Conservation (phyloP, 2,797 vertebrate genomes). For the Oryzias sinensis region DNA sequence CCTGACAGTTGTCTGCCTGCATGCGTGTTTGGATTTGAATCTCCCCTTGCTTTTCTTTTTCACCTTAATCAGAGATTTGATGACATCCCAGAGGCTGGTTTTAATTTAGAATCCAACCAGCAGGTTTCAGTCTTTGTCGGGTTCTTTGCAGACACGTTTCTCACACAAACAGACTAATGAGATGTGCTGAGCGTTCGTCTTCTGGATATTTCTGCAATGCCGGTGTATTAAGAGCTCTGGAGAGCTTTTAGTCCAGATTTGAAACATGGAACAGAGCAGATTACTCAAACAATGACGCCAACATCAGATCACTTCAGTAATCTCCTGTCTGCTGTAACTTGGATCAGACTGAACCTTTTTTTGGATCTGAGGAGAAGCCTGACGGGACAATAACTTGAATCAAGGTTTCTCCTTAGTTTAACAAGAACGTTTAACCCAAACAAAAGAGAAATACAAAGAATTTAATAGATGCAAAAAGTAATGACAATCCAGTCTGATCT, state of each 20-base stretch:
- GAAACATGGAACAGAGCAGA: slow-evolving; percentile 25
- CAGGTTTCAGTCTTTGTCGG: too few relatives aligned
- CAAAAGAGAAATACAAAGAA: too few relatives aligned
- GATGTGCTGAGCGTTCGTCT: slow-evolving; percentile 35
- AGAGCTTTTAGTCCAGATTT: slow-evolving; percentile 62
- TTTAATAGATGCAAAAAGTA: too few relatives aligned
- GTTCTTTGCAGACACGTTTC: neutral
- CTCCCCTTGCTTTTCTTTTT: too few relatives aligned
- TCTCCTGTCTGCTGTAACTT: slow-evolving; percentile 23
- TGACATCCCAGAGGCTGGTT: too few relatives aligned
- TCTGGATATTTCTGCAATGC: slow-evolving; percentile 41
- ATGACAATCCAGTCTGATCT: too few relatives aligned
- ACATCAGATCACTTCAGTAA: slow-evolving; percentile 45
- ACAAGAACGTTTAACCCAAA: too few relatives aligned
- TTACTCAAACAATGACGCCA: slow-evolving; percentile 7
- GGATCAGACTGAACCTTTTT: slow-evolving; percentile 2
- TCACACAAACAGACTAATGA: slow-evolving; percentile 9
- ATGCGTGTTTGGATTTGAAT: too few relatives aligned
- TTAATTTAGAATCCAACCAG: too few relatives aligned
- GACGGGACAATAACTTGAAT: neutral
- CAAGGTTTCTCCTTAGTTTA: neutral
- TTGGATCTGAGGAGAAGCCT: neutral
- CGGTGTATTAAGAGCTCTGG: slow-evolving; percentile 36
- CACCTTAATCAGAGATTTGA: too few relatives aligned
- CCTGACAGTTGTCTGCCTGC: too few relatives aligned